Evolutionary conservation across 1,140 invertebrate genomes (phyloP).

Genomic region (Aphelenchoides fujianensis): DNA sequence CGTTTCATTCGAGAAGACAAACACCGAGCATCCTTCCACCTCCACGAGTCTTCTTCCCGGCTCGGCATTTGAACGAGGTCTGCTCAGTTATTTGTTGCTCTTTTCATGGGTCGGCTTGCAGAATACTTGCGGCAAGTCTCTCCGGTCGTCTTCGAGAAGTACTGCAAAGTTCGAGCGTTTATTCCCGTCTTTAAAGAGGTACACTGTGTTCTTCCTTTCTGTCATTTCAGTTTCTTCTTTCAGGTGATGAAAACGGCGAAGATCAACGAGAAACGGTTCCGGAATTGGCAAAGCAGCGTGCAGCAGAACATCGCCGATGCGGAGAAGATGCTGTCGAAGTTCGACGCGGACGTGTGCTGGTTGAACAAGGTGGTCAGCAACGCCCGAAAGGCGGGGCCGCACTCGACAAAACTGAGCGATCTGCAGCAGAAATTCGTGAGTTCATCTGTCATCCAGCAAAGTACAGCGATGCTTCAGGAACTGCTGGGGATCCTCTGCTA

Average conservation of each 20-base stretch:
- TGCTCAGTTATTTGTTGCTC: not conserved
- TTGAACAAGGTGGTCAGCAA: slow-evolving; percentile 4
- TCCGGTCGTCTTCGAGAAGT: not conserved
- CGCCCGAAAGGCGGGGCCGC: not conserved
- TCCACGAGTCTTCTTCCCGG: not conserved
- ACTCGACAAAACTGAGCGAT: not conserved
- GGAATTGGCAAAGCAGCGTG: not conserved
- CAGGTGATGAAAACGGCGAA: not conserved
- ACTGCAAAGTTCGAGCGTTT: not conserved
- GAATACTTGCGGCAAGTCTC: not conserved
- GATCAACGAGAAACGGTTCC: not conserved
- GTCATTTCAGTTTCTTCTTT: not conserved
- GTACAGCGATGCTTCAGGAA: not conserved
- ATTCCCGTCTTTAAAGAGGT: slow-evolving; percentile 1
- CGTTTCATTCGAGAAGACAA: not conserved
- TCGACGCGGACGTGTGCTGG: not conserved
- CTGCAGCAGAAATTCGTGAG: slow-evolving; percentile 7
- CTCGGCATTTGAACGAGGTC: slow-evolving; percentile 10
- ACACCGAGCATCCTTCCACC: not conserved
- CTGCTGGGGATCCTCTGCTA: not conserved
- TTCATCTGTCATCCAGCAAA: not conserved
- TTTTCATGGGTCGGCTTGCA: not conserved
- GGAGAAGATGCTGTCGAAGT: slow-evolving; percentile 11
- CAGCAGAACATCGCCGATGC: slow-evolving; percentile 2
- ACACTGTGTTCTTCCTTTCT: not conserved